Base-by-base conservation (phyloP, 2,113 vertebrate genomes). In the Gracilinanus agilis region DNA sequence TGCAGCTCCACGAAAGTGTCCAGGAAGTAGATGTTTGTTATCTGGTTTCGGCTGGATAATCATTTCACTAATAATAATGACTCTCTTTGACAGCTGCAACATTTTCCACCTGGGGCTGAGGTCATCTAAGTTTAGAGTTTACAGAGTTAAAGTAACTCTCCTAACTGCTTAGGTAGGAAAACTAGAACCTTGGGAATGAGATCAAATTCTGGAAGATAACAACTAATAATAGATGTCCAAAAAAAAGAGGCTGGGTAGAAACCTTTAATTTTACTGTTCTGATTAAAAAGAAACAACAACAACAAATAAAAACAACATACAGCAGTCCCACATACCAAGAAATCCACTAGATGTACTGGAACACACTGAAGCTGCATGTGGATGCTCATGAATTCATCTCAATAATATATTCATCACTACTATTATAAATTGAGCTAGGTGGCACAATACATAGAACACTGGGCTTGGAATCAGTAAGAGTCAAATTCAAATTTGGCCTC, bases 71-170 rank as follows among this genome's bases (percentile, higher is more conserved):
- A 55, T 53, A 44, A 92, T 44, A 90, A 67, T 7, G 27, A 34
- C 16, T 53, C 0, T 19, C 9, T 3, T 16, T 53, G 44, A 16
- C 54, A 58, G 44, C 40, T 10, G 2, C 7, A 2, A 0, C 0
- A 1, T 23, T 8, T 9, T 10, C 40, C n/a, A 2, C 3, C 54
- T 61, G 16, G 34, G 44, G 88, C 90, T 7, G 5, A 0, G 16
- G n/a, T 29, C 34, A 61, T 53, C 58, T 40, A 54, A 40, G 67
- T n/a, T 27, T 55, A 40, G 58, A 16, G 16, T 24, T n/a, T 9
- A 44, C 29, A 9, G 54, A 0, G 13, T 49, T 49, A 49, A 49
- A 49, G 49, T 49, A 49, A 49, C 49, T 3, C 49, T 49, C 49
- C 49, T 49, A 49, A 49, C 49, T 49, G 49, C 49, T 49, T 49